Conservation (phyloP, 2,888 invertebrate species). For the Disparrhopalites patrizii region DNA sequence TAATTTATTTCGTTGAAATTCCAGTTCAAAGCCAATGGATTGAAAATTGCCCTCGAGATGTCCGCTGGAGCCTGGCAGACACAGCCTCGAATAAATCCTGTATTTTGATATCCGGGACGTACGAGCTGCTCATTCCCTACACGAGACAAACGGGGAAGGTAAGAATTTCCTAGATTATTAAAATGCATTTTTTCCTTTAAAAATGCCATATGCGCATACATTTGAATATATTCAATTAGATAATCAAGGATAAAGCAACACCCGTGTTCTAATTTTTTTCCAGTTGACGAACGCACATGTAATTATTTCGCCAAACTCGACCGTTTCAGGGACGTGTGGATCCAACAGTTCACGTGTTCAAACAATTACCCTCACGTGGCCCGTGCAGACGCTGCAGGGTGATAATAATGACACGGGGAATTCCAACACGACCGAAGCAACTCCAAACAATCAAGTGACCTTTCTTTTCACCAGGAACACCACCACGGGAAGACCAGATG, state of each 20-base stretch:
- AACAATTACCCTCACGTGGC: conserved; percentile 19
- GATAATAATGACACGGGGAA: not conserved
- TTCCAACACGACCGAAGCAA: not conserved
- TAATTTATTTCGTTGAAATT: too few relatives aligned
- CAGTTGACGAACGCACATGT: not conserved
- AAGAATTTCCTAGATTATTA: too few relatives aligned
- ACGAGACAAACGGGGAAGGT: not conserved
- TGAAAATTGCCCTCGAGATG: conserved; percentile 50
- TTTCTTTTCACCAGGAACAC: conserved; percentile 19
- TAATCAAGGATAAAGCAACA: too few relatives aligned
- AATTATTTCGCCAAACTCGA: conserved; percentile 1
- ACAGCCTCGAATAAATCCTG: conserved; percentile 14
- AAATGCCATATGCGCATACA: too few relatives aligned
- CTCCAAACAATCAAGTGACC: conserved; percentile 3
- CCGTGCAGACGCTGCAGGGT: not conserved
- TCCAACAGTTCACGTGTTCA: not conserved
- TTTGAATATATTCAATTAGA: too few relatives aligned
- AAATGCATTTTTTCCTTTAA: not conserved
- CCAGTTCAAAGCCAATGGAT: conserved; percentile 52
- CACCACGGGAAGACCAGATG: not conserved
- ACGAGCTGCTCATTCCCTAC: conserved; percentile 14
- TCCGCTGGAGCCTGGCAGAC: conserved; percentile 11
- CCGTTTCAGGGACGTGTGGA: conserved; percentile 17
- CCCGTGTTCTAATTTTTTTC: not conserved
- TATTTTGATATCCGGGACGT: conserved; percentile 22